Evolutionary conservation across 2,113 vertebrate species (phyloP).

Genomic region (Psophia crepitans): DNA sequence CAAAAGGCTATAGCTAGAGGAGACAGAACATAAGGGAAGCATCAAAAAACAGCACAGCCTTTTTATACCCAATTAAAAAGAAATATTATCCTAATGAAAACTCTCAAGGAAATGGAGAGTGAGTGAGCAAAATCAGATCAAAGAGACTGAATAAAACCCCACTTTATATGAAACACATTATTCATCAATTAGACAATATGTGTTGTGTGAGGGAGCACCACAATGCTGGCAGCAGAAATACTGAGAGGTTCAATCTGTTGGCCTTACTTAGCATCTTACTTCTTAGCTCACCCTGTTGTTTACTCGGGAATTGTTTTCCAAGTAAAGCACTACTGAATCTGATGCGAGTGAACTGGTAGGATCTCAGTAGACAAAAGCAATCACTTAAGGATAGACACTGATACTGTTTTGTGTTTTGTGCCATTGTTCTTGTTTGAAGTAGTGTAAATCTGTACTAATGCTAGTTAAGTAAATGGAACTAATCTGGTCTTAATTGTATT

Average conservation of each 20-base stretch:
- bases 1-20: not conserved
- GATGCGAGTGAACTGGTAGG: not conserved
- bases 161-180: not conserved
- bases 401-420: not conserved
- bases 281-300: not conserved
- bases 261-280: not conserved
- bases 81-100: not conserved
- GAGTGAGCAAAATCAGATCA: not conserved
- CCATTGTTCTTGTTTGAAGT: not conserved
- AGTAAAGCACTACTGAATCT: not conserved
- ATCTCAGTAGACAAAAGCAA: not conserved
- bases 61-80: not conserved
- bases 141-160: not conserved
- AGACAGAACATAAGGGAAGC: not conserved
- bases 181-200: not conserved
- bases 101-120: not conserved
- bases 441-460: not conserved
- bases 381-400: not conserved
- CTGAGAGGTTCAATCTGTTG: not conserved
- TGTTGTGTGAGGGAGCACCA: not conserved
- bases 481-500: not conserved
- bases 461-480: constrained; percentile 11
- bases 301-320: not conserved
- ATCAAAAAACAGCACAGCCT: not conserved
- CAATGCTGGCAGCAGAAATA: not conserved